Conservation (phyloP, 2,113 vertebrate species). For the Pavo muticus region DNA sequence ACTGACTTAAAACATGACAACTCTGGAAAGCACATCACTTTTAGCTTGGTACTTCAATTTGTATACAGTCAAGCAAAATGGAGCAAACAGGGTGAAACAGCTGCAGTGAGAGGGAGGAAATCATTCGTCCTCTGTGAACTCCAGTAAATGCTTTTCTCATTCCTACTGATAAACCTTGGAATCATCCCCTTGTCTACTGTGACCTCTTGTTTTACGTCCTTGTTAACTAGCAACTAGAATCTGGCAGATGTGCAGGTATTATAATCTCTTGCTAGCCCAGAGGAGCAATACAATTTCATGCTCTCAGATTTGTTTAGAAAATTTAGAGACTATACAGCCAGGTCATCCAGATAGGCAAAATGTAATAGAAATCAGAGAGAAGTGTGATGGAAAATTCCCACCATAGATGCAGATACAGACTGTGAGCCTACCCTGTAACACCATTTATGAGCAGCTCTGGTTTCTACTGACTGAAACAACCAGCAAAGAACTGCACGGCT, state of each 20-base stretch:
- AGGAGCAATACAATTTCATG: background rate
- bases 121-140: background rate
- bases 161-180: background rate
- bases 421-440: background rate
- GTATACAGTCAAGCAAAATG: background rate
- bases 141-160: background rate
- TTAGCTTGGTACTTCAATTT: background rate
- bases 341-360: background rate
- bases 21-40: background rate
- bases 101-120: background rate
- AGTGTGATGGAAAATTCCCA: background rate
- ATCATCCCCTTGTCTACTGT: background rate
- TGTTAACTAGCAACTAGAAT: background rate
- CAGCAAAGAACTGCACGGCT: background rate
- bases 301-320: background rate
- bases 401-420: fast-evolving
- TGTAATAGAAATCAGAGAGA: background rate
- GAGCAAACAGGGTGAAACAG: background rate
- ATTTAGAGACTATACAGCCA: background rate
- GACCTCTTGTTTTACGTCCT: background rate
- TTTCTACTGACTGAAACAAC: background rate
- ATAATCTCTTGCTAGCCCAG: background rate
- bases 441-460: background rate
- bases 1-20: background rate
- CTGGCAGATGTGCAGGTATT: background rate